phyloP scores from a whole-genome alignment of 2,888 invertebrate species.

The Eledona agricola region DNA sequence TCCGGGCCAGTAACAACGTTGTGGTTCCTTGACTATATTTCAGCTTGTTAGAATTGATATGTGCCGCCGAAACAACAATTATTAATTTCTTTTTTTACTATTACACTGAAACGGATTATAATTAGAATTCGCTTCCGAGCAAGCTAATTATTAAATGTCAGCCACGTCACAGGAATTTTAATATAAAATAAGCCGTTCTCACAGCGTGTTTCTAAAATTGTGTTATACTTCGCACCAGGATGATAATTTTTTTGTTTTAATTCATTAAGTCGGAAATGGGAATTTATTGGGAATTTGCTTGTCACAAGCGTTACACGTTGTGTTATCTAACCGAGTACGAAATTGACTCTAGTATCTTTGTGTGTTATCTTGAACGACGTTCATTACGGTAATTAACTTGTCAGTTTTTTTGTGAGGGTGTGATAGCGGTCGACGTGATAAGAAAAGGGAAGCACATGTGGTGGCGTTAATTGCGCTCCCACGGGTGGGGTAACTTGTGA shows the following conservation, averaged over 20 bases:
- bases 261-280: slow-evolving; percentile 14
- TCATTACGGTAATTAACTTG: slow-evolving; percentile 26
- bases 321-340: slow-evolving; percentile 9
- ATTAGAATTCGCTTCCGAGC: slow-evolving; percentile 54
- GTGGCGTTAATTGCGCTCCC: too few relatives aligned
- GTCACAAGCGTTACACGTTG: background rate
- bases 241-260: slow-evolving; percentile 13
- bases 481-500: too few relatives aligned
- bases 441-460: slow-evolving; percentile 12
- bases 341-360: slow-evolving; percentile 17
- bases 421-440: slow-evolving; percentile 18
- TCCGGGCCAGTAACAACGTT: too few relatives aligned
- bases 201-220: slow-evolving; percentile 35
- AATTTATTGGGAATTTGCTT: slow-evolving; percentile 17
- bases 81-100: slow-evolving; percentile 22
- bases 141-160: slow-evolving; percentile 56
- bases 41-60: too few relatives aligned
- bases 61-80: slow-evolving; percentile 23
- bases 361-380: slow-evolving; percentile 26
- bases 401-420: slow-evolving; percentile 18
- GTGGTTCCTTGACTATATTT: too few relatives aligned
- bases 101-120: slow-evolving; percentile 40
- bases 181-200: slow-evolving; percentile 55
- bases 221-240: slow-evolving; percentile 29
- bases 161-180: slow-evolving; percentile 54